phyloP scores from a whole-genome alignment of 2,888 invertebrate species.

The Pomacea canaliculata region DNA sequence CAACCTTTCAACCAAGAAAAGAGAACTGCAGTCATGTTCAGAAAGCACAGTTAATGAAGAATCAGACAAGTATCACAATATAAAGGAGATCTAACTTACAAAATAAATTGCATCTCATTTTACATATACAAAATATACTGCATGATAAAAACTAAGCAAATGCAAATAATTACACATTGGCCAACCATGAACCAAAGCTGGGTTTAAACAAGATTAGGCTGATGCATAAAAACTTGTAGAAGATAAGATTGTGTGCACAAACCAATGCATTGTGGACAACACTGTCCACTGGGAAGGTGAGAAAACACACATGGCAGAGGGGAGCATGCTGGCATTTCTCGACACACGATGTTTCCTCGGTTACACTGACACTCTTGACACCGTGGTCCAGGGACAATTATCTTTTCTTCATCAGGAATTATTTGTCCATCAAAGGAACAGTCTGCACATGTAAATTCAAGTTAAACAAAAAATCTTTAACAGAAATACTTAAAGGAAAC shows the following conservation, averaged over 20 bases:
- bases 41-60: too few species aligned
- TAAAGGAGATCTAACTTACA: too few species aligned
- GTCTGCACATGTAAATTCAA: conserved; percentile 40
- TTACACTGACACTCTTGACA: conserved; percentile 61
- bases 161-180: too few species aligned
- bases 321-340: conserved; percentile 47
- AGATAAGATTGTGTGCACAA: conserved; percentile 10
- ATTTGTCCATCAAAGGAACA: conserved; percentile 56
- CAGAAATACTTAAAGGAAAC: too few species aligned
- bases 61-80: too few species aligned
- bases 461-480: not conserved
- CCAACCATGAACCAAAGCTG: too few species aligned
- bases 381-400: conserved; percentile 47
- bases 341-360: conserved; percentile 57
- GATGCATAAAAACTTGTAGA: not conserved
- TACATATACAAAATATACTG: too few species aligned
- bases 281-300: conserved; percentile 49
- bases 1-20: conserved; percentile 45
- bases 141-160: too few species aligned
- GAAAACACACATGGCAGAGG: conserved; percentile 49
- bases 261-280: conserved; percentile 63
- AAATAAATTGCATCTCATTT: too few species aligned
- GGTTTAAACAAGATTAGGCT: too few species aligned
- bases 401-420: conserved; percentile 46
- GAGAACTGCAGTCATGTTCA: too few species aligned